phyloP scores from a whole-genome alignment of 1,140 invertebrate genomes.

The Cotesia chilonis region DNA sequence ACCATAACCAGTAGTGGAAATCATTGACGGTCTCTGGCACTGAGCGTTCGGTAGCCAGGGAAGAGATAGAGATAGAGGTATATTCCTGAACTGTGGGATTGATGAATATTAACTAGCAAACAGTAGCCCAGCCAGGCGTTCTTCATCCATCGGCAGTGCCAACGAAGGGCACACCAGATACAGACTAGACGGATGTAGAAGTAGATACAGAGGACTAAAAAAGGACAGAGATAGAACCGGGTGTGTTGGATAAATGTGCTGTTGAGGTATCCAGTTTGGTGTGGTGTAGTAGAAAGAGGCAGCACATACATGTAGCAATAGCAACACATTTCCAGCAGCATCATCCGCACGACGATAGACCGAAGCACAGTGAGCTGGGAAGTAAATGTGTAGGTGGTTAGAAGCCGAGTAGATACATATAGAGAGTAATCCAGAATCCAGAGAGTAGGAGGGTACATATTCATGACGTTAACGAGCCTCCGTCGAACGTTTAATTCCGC shows the following conservation, averaged over 20 bases:
- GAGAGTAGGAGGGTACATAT: constrained; percentile 66
- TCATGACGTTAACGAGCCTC: constrained; percentile 68
- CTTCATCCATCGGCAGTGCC: constrained; percentile 34
- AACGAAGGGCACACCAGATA: too few relatives aligned
- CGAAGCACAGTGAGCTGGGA: not conserved
- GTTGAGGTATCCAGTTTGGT: constrained; percentile 10
- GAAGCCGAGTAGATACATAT: constrained; percentile 1
- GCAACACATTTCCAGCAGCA: not conserved
- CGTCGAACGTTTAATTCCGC: constrained; percentile 68
- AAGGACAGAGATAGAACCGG: not conserved
- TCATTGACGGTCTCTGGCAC: constrained; percentile 50
- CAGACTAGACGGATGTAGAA: constrained; percentile 13
- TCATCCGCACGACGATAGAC: not conserved
- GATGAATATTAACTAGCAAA: constrained; percentile 68
- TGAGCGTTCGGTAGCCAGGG: too few relatives aligned
- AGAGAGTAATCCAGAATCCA: constrained; percentile 26
- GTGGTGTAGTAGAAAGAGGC: constrained; percentile 18
- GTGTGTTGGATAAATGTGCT: not conserved
- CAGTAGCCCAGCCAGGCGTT: constrained; percentile 45
- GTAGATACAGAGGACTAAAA: constrained; percentile 25
- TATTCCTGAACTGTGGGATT: constrained; percentile 40
- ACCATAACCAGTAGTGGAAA: constrained; percentile 58
- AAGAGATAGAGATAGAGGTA: constrained; percentile 34
- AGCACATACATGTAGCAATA: not conserved
- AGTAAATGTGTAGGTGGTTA: constrained; percentile 40